Base-by-base conservation (phyloP, 2,888 invertebrate genomes). In the Tetheella fluctuosa region DNA sequence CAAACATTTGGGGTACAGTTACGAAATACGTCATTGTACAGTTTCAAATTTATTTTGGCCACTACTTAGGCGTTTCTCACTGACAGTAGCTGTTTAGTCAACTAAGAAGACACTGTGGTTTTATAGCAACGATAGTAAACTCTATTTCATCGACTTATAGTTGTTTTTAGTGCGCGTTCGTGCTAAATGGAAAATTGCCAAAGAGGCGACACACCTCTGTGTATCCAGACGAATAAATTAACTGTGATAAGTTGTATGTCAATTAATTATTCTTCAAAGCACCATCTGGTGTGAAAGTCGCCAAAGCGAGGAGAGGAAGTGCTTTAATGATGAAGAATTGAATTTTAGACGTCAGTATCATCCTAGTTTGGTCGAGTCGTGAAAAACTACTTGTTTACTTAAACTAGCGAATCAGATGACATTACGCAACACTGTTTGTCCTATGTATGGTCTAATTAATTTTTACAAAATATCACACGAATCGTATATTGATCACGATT, bases 181-280 rank as follows among this genome's bases (percentile, higher is more conserved):
- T 17, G 6, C 1, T 54, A 58, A 70, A 79, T 93, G 92, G 92
- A 89, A 73, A 77, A 78, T 71, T 91, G 93, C 93, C 93, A 93
- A 89, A 83, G 68, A 80, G 82, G 84, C 86, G 91, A 89, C 90
- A 90, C 89, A 86, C 85, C 85, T 85, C 85, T 84, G 85, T 85
- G 85, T 86, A 85, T 82, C 81, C 88, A 89, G 89, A 91, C 90
- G 88, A 87, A 92, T 93, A 92, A 92, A 93, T 93, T 93, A 91
- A 71, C 88, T 80, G 88, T 92, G 91, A 93, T 93, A 92, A 91
- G 93, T 92, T 84, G 89, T 90, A 86, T 88, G 92, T 89, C 92
- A 93, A 92, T 93, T 92, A 91, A 91, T 92, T 90, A 92, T 91
- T 91, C 92, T 91, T 92, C 92, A 91, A 93, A 92, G 92, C 85